These are phyloP conservation scores for Harpalus rufipes DNA, from an alignment of 2,888 invertebrate species.

Conservation along the genomic window DNA sequence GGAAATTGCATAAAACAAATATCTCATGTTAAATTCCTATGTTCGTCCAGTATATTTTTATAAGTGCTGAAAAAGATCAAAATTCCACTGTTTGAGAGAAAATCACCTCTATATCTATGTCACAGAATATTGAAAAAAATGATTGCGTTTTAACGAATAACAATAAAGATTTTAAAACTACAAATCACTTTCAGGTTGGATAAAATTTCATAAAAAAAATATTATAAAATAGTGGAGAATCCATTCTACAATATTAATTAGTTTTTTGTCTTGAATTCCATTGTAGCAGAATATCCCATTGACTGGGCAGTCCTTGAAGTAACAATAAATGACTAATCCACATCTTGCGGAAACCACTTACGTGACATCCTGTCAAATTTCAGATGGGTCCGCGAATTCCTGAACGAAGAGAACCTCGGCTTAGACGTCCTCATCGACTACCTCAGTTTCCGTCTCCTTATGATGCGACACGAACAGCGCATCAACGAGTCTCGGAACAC, in stretches of 20 bases:
- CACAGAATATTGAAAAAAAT: too few species aligned
- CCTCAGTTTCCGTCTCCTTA: constrained; percentile 94
- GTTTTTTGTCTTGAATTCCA: neutral
- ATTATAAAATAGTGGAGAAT: too few species aligned
- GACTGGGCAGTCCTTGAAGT: neutral
- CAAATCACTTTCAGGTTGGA: too few species aligned
- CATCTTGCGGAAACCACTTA: neutral
- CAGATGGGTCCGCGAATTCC: constrained; percentile 99
- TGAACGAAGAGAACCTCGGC: constrained; percentile 97
- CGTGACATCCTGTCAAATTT: constrained; percentile 69
- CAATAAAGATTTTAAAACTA: too few species aligned
- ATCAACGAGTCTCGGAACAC: constrained; percentile 87
- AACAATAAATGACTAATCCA: neutral
- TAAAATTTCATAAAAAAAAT: too few species aligned
- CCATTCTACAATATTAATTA: neutral
- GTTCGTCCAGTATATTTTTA: too few species aligned
- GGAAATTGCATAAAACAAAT: neutral
- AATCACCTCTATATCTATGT: too few species aligned
- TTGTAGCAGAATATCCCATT: neutral
- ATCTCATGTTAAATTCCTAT: neutral
- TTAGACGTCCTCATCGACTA: constrained; percentile 98
- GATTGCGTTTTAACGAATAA: too few species aligned
- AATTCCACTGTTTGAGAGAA: too few species aligned
- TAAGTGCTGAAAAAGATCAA: too few species aligned
- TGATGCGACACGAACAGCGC: constrained; percentile 95